A percentile compares a stretch with the other conserved stretches of the same genome.
These are phyloP conservation scores for Caenorhabditis latens DNA, from an alignment of 1,140 invertebrate species.

Conservation along the genomic window DNA sequence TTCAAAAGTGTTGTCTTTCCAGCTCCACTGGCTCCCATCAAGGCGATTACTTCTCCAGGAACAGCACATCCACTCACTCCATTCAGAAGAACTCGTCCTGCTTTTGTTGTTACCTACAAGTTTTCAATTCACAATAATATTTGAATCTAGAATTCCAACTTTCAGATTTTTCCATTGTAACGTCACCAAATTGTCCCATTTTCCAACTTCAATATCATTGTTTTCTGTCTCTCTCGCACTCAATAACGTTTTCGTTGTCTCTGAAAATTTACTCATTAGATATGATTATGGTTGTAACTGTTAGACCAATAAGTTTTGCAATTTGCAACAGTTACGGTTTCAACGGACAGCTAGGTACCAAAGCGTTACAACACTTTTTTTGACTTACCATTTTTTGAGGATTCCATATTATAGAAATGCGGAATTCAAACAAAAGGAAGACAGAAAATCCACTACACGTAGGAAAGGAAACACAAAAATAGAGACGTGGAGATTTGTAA, in stretches of 20 bases:
- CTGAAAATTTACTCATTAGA: neutral
- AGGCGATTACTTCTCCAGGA: conserved; percentile 68
- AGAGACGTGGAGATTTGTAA: too few species aligned
- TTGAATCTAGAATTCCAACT: neutral
- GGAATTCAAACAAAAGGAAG: neutral
- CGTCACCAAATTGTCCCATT: conserved; percentile 33
- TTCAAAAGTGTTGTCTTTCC: conserved; percentile 76
- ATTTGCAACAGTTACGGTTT: too few species aligned
- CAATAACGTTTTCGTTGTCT: conserved; percentile 7
- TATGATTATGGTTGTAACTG: too few species aligned
- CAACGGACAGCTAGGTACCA: neutral
- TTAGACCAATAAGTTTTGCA: too few species aligned
- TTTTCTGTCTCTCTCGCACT: conserved; percentile 28
- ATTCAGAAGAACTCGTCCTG: conserved; percentile 60
- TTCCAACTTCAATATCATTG: conserved; percentile 33
- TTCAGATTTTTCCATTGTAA: conserved; percentile 41
- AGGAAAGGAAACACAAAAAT: too few species aligned
- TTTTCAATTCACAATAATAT: neutral
- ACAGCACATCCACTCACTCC: conserved; percentile 67
- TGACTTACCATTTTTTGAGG: neutral
- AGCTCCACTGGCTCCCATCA: conserved; percentile 74
- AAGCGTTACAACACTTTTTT: neutral
- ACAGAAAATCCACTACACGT: too few species aligned
- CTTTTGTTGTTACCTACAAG: conserved; percentile 57
- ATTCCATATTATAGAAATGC: conserved; percentile 10